Conservation (phyloP, 37 sponge, comb jelly and placozoan species). For the Aphrocallistes beatrix region DNA sequence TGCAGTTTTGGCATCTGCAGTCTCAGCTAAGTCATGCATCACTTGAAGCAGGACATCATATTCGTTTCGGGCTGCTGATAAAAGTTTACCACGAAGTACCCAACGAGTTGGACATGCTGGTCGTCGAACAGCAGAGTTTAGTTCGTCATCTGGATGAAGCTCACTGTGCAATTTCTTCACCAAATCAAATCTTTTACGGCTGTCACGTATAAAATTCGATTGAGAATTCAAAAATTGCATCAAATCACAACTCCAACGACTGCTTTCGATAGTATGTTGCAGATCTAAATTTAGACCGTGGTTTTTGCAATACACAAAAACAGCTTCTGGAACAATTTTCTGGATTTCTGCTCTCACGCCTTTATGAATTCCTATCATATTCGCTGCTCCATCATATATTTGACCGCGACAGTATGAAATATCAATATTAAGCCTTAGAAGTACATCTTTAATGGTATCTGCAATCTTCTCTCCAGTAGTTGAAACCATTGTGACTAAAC, state of each 20-base stretch:
- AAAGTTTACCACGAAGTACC: neutral
- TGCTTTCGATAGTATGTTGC: slow-evolving; percentile 1
- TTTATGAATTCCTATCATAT: slow-evolving; percentile 1
- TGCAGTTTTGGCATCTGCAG: neutral
- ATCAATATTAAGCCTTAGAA: neutral
- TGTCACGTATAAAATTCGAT: slow-evolving; percentile 4
- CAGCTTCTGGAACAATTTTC: slow-evolving; percentile 11
- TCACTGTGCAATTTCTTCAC: neutral
- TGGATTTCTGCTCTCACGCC: slow-evolving; percentile 13
- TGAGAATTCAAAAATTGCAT: neutral
- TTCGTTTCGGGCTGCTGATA: neutral
- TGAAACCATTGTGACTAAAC: neutral
- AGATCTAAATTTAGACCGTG: slow-evolving; percentile 13
- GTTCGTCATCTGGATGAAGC: neutral
- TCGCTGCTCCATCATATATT: neutral
- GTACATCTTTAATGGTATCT: neutral
- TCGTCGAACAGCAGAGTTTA: slow-evolving; percentile 2
- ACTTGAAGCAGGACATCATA: neutral
- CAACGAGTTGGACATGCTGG: neutral
- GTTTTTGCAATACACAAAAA: neutral
- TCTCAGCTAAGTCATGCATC: neutral
- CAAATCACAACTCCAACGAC: slow-evolving; percentile 7
- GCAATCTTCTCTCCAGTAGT: slow-evolving; percentile 6
- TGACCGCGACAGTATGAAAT: slow-evolving; percentile 12
- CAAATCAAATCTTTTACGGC: neutral